These are phyloP conservation scores for Notiomystis cincta DNA, from an alignment of 2,113 vertebrate genomes.

Conservation along the genomic window DNA sequence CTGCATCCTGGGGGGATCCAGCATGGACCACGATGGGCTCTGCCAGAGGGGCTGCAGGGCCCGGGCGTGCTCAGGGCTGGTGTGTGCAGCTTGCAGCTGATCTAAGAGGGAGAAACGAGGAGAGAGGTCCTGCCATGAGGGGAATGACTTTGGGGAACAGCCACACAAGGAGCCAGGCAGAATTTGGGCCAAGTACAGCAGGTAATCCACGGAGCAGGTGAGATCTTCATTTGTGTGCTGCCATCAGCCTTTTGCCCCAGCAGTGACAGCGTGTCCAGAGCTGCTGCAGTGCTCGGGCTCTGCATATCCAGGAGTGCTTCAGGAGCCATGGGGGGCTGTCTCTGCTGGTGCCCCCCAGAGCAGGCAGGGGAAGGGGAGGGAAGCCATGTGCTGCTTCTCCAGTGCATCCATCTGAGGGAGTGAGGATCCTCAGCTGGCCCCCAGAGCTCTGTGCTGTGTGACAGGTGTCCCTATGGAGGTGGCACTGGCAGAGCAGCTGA, in stretches of 20 bases:
- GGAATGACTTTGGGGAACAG: neutral
- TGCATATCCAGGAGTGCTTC: neutral
- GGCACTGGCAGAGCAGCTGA: neutral
- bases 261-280: rapidly evolving
- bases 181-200: rapidly evolving
- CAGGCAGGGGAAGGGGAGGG: neutral
- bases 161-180: neutral
- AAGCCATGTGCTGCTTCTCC: neutral
- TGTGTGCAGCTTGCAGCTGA: neutral
- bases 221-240: neutral
- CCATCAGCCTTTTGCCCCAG: neutral
- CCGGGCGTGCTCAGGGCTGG: rapidly evolving
- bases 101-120: rapidly evolving
- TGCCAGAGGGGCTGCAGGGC: neutral
- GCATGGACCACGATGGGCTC: rapidly evolving
- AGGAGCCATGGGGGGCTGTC: neutral
- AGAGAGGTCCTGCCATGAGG: rapidly evolving
- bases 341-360: neutral
- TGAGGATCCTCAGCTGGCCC: neutral
- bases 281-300: neutral
- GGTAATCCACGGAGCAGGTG: rapidly evolving
- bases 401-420: neutral
- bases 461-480: neutral
- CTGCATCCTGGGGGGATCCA: neutral
- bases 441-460: neutral